Conservation (phyloP, 2,797 vertebrate genomes). For the Argentina silus region DNA sequence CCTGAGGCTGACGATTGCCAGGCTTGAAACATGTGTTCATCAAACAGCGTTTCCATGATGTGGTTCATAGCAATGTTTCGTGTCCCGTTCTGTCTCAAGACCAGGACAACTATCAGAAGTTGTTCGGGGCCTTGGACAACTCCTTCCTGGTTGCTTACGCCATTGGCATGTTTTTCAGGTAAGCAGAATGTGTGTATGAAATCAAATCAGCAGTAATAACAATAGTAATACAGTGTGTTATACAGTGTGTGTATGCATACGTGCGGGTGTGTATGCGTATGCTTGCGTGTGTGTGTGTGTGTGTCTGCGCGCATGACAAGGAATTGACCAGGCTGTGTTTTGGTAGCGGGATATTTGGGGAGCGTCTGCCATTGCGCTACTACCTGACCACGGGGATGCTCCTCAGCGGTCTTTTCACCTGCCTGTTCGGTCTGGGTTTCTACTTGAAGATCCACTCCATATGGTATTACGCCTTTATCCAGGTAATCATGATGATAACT, state of each 20-base stretch:
- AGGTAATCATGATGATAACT: slow-evolving; percentile 75
- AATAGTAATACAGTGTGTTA: no score
- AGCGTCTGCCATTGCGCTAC: slow-evolving; percentile 92
- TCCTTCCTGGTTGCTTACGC: slow-evolving; percentile 95
- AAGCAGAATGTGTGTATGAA: background rate
- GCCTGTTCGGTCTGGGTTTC: slow-evolving; percentile 90
- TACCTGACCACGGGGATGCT: slow-evolving; percentile 93
- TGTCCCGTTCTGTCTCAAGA: slow-evolving; percentile 72
- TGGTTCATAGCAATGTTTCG: background rate
- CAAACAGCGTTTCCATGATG: background rate
- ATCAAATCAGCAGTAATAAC: no score
- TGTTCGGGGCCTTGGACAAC: slow-evolving; percentile 91
- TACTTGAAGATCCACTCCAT: slow-evolving; percentile 92
- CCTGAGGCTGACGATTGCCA: background rate
- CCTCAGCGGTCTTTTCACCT: slow-evolving; percentile 88
- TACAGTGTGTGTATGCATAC: no score
- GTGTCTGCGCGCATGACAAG: background rate
- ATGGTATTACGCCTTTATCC: slow-evolving; percentile 89
- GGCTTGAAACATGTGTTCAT: background rate
- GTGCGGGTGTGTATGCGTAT: background rate
- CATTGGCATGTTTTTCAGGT: slow-evolving; percentile 98
- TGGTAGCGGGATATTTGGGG: slow-evolving; percentile 92
- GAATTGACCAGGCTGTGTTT: background rate
- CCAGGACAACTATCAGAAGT: slow-evolving; percentile 87
- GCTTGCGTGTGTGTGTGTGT: background rate